Conservation (phyloP, 2,113 vertebrate species). For the Sceloporus undulatus region DNA sequence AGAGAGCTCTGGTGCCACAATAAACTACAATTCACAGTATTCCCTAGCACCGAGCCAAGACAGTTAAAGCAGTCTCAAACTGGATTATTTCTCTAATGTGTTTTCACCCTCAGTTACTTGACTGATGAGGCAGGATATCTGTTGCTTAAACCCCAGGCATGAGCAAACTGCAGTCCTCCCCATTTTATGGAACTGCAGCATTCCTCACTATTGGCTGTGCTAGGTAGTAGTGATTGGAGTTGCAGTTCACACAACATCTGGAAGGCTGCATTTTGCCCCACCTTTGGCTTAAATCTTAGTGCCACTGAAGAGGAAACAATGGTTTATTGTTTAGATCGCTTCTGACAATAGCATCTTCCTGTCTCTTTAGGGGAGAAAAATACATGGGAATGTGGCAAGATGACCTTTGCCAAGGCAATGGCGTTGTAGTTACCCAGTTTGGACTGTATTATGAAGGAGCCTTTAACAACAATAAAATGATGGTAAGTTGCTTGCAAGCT, state of each 20-base stretch:
- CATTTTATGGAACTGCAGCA: too few species aligned
- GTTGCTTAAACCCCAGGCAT: too few species aligned
- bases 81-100: too few species aligned
- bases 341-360: slow-evolving; percentile 10
- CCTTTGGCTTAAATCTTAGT: not conserved
- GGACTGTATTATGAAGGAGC: slow-evolving; percentile 96
- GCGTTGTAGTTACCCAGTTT: slow-evolving; percentile 98
- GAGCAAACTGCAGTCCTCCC: too few species aligned
- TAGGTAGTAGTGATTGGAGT: too few species aligned
- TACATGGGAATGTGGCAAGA: slow-evolving; percentile 99
- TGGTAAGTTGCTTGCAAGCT: slow-evolving; percentile 80
- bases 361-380: slow-evolving; percentile 90
- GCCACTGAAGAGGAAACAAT: not conserved
- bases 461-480: slow-evolving; percentile 96
- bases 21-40: too few species aligned
- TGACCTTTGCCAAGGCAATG: slow-evolving; percentile 90
- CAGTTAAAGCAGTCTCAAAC: too few species aligned
- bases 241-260: too few species aligned
- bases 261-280: too few species aligned
- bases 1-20: too few species aligned
- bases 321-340: not conserved
- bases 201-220: too few species aligned
- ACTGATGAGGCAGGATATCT: not conserved
- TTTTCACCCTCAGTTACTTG: not conserved
- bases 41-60: too few species aligned